These are phyloP conservation scores for Drosophila subpulchrella DNA, from an alignment of 1,140 invertebrate genomes.

Conservation along the genomic window DNA sequence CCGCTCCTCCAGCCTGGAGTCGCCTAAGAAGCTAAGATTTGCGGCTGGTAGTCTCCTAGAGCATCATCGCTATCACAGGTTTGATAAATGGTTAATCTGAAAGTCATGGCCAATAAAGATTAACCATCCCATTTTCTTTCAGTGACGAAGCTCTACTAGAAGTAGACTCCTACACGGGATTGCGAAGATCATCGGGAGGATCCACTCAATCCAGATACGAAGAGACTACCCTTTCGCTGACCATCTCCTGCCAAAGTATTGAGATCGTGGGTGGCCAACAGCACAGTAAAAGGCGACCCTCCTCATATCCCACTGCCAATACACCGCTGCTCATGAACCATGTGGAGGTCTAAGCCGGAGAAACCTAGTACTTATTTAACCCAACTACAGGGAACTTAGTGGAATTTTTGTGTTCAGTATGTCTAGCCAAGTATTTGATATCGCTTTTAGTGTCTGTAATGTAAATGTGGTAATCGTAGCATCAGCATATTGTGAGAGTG, in stretches of 20 bases:
- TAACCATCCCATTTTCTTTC: conserved; percentile 30
- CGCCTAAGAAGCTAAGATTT: conserved; percentile 91
- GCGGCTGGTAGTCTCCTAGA: conserved; percentile 89
- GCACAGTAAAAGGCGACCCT: conserved; percentile 61
- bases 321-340: conserved; percentile 80
- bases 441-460: conserved; percentile 59
- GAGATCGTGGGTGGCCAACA: conserved; percentile 68
- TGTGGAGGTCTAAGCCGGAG: conserved; percentile 58
- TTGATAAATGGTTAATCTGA: background rate
- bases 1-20: conserved; percentile 91
- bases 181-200: conserved; percentile 79
- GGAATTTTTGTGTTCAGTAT: conserved; percentile 58
- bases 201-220: conserved; percentile 79
- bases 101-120: background rate
- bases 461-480: conserved; percentile 36
- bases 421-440: conserved; percentile 45
- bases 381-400: conserved; percentile 51
- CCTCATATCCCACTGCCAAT: conserved; percentile 78
- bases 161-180: conserved; percentile 84
- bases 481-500: conserved; percentile 79
- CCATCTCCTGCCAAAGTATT: conserved; percentile 85
- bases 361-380: conserved; percentile 21
- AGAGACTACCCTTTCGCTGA: conserved; percentile 81
- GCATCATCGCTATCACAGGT: conserved; percentile 87
- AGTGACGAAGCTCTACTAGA: conserved; percentile 87